phyloP scores from a whole-genome alignment of 92 coral and sea anemone genomes.

The Epizoanthus illoricatus region DNA sequence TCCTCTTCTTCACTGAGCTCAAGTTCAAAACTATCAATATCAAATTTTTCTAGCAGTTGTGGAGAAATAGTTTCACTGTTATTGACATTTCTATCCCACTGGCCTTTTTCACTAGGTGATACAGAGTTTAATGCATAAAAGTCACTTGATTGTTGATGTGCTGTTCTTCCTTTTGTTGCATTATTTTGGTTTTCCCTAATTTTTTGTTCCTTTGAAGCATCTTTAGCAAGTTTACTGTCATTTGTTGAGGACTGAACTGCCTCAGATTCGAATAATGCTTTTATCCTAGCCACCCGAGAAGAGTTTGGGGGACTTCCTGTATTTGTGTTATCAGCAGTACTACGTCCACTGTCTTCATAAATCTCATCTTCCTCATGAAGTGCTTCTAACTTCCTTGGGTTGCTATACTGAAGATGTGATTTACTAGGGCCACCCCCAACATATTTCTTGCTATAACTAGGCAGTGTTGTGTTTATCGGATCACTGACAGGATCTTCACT shows the following conservation, averaged over 20 bases:
- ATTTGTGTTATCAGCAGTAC: background rate
- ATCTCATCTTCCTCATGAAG: constrained; percentile 75
- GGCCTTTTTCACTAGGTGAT: constrained; percentile 2
- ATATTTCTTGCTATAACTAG: background rate
- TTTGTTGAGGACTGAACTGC: background rate
- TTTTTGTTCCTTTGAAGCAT: background rate
- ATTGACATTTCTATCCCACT: constrained; percentile 2
- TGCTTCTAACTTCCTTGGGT: constrained; percentile 67
- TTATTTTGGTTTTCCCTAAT: background rate
- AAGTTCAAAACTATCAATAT: constrained; percentile 33
- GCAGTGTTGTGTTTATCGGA: background rate
- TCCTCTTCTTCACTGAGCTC: constrained; percentile 15
- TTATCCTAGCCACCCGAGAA: constrained; percentile 28
- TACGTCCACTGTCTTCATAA: constrained; percentile 43
- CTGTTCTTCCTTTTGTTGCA: background rate
- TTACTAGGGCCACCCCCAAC: background rate
- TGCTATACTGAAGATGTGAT: constrained; percentile 20
- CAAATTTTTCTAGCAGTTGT: constrained; percentile 4
- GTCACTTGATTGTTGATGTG: background rate
- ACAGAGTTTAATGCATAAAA: background rate
- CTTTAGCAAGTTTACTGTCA: background rate
- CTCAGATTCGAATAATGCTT: constrained; percentile 13
- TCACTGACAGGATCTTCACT: background rate
- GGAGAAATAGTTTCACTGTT: background rate
- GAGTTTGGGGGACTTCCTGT: background rate